Base-by-base conservation (phyloP, 2,113 vertebrate genomes). In the Gyps fulvus region DNA sequence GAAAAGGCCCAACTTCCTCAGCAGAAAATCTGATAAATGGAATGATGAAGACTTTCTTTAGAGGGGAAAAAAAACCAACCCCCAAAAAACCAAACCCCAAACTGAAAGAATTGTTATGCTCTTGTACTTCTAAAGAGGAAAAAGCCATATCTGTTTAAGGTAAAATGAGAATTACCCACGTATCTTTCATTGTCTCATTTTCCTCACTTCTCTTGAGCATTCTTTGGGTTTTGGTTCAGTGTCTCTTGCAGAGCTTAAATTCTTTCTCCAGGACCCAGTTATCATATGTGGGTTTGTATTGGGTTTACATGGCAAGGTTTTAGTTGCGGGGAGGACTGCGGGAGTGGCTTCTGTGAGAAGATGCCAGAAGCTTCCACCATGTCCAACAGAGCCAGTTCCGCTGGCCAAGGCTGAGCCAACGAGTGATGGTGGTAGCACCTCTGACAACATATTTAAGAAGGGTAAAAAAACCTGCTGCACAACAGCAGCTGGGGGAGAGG, bases 371-470 rank as follows among this genome's bases (percentile, higher is more conserved):
- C 16, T 77, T 84, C 25, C 54, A 13, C 55, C 6, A 5, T 32
- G n/a, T 58, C 13, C 2, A 9, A 4, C 9, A 49, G 40, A 54
- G 47, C 20, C 43, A 40, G 7, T 66, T 45, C 58, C 21, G 40
- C 34, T 73, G 29, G 45, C 50, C 61, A 32, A 67, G 29, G 43
- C 38, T 8, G 4, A 71, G 42, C 31, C 57, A 18, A 21, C 45
- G 12, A 73, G 19, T 0, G 0, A 14, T 4, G 7, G 8, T 54
- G 34, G 32, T 65, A 50, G 32, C 2, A 0, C 15, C 32, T 71
- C 57, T 57, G 42, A 27, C 38, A 71, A 79, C 19, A 3, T 23
- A 13, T 23, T 47, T 80, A 71, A 55, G 29, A 50, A 61, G 25
- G 26, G 18, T 22, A 4, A 29, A 29, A 31, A 42, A 67, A 10